These are phyloP conservation scores for Turritopsis dohrnii DNA, from an alignment of 30 jellyfish, hydroid and myxozoan species.

Conservation along the genomic window DNA sequence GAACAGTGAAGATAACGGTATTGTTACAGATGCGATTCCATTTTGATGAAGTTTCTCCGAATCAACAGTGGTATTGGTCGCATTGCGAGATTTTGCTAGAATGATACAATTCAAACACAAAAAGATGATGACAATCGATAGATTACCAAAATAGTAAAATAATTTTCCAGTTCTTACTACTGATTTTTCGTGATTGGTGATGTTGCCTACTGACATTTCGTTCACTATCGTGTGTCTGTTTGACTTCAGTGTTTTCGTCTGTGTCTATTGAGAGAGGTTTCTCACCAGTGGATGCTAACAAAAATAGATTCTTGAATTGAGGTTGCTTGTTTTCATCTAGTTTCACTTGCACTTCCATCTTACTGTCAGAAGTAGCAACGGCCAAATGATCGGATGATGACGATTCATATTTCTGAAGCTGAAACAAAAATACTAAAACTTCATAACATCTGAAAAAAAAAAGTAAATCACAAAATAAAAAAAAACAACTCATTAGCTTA, in stretches of 20 bases:
- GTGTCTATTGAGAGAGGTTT: slow-evolving; percentile 22
- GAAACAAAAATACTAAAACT: not conserved
- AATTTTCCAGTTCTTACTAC: not conserved
- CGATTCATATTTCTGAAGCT: slow-evolving; percentile 13
- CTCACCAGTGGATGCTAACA: slow-evolving; percentile 73
- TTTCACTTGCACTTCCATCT: slow-evolving; percentile 56
- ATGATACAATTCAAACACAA: not conserved
- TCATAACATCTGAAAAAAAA: not conserved
- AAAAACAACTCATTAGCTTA: not conserved
- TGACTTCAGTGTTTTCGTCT: not conserved
- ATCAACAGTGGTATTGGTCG: not conserved
- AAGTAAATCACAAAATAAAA: not conserved
- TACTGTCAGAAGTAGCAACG: slow-evolving; percentile 18
- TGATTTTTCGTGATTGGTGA: not conserved
- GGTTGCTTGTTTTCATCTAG: slow-evolving; percentile 65
- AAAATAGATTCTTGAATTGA: slow-evolving; percentile 54
- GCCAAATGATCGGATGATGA: not conserved
- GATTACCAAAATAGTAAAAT: not conserved
- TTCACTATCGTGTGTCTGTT: not conserved
- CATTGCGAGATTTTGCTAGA: not conserved
- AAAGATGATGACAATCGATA: not conserved
- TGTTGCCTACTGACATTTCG: not conserved
- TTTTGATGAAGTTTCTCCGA: not conserved
- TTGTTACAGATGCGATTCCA: slow-evolving; percentile 61
- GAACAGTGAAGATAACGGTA: slow-evolving; percentile 70